These are phyloP conservation scores for Rhynchonycteris naso DNA, from an alignment of 2,797 vertebrate species.

Conservation along the genomic window DNA sequence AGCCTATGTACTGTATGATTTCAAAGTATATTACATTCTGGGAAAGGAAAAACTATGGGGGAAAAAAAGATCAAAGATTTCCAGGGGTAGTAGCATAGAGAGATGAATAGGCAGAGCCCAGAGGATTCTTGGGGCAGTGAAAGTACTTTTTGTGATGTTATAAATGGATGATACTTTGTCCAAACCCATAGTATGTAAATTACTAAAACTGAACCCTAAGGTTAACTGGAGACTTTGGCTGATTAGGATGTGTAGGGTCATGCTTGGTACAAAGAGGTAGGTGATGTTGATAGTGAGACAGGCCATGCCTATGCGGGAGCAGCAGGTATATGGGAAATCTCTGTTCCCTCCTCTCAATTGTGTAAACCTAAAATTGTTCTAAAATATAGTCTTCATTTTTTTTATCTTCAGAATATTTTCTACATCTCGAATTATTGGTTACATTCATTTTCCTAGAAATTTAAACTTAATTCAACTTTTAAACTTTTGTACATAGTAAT, in stretches of 20 bases:
- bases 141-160: neutral
- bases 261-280: neutral
- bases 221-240: neutral
- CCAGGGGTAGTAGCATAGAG: neutral
- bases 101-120: neutral
- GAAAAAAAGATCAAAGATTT: neutral
- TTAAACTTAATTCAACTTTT: slow-evolving; percentile 42
- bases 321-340: neutral
- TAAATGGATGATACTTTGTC: neutral
- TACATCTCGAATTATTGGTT: neutral
- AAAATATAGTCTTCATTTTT: neutral
- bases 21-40: neutral
- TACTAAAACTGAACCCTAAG: neutral
- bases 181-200: neutral
- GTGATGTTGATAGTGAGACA: neutral
- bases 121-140: neutral
- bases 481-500: neutral
- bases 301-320: rapidly evolving
- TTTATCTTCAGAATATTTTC: slow-evolving; percentile 18
- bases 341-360: neutral
- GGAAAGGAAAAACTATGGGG: neutral
- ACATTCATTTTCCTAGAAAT: slow-evolving; percentile 32
- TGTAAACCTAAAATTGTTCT: neutral
- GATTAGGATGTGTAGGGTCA: neutral
- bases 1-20: neutral